These are phyloP conservation scores for Embidobia sp. DNA, from an alignment of 2,888 invertebrate species.

Conservation along the genomic window DNA sequence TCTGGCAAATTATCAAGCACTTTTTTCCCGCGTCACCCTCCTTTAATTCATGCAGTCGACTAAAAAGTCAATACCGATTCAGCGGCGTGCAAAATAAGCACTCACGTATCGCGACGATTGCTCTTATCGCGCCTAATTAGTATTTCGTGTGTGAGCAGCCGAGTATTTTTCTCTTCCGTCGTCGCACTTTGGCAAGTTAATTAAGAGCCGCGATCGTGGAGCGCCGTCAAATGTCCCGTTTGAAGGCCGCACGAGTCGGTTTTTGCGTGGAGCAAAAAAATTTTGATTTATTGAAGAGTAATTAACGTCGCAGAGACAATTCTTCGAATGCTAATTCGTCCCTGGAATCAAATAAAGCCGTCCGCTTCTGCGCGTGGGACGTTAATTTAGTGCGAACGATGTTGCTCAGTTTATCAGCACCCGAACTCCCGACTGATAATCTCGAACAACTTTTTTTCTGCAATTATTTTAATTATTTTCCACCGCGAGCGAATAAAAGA, in stretches of 20 bases:
- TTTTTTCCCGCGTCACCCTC: too few species aligned
- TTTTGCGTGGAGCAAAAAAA: not conserved
- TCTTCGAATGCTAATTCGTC: not conserved
- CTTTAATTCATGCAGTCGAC: too few species aligned
- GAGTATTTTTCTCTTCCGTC: conserved; percentile 11
- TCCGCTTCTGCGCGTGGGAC: too few species aligned
- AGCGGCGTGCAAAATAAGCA: conserved; percentile 31
- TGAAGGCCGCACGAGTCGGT: conserved; percentile 1
- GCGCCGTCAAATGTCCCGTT: conserved; percentile 21
- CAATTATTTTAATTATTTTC: too few species aligned
- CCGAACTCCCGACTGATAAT: too few species aligned
- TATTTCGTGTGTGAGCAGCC: conserved; percentile 19
- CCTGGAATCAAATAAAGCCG: too few species aligned
- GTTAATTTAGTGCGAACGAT: too few species aligned
- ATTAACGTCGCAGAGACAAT: not conserved
- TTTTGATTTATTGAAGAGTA: not conserved
- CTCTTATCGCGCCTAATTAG: conserved; percentile 61
- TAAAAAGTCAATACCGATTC: conserved; percentile 43
- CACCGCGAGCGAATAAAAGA: too few species aligned
- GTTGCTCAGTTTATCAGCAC: too few species aligned
- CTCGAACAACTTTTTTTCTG: too few species aligned
- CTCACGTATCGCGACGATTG: conserved; percentile 45
- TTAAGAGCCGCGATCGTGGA: conserved; percentile 26
- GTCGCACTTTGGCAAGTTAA: conserved; percentile 39
- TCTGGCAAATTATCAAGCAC: too few species aligned